Evolutionary conservation across 2,113 vertebrate species (phyloP).

Genomic region (Peromyscus polionotus): DNA sequence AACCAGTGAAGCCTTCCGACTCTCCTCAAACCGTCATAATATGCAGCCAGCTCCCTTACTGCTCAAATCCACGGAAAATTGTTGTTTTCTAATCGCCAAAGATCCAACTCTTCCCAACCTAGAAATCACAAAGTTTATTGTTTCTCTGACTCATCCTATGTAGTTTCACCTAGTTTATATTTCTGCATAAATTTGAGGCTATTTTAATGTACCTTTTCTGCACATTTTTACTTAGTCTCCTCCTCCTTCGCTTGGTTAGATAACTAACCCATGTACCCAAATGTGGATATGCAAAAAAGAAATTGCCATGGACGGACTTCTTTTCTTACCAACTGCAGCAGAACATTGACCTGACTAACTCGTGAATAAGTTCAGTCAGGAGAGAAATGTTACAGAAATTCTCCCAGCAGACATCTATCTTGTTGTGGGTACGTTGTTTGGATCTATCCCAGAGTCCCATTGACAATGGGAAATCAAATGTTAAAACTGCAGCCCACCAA

Average conservation of each 20-base stretch:
- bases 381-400: neutral
- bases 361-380: neutral
- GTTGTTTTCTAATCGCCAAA: neutral
- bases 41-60: neutral
- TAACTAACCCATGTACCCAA: conserved; percentile 58
- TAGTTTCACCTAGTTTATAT: conserved; percentile 71
- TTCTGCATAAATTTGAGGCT: conserved; percentile 70
- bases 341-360: neutral
- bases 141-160: conserved; percentile 61
- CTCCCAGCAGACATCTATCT: neutral
- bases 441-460: neutral
- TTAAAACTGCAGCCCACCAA: neutral
- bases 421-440: neutral
- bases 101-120: conserved; percentile 35
- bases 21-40: neutral
- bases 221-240: conserved; percentile 52
- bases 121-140: conserved; percentile 71
- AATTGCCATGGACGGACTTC: conserved; percentile 29
- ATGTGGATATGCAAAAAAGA: conserved; percentile 58
- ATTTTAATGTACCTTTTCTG: conserved; percentile 72
- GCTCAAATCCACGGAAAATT: conserved; percentile 1
- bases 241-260: conserved; percentile 63
- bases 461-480: neutral
- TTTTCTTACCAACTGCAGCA: conserved; percentile 49
- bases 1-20: neutral